Base-by-base conservation (phyloP, 2,888 invertebrate species). In the Eugnorisma glareosa region DNA sequence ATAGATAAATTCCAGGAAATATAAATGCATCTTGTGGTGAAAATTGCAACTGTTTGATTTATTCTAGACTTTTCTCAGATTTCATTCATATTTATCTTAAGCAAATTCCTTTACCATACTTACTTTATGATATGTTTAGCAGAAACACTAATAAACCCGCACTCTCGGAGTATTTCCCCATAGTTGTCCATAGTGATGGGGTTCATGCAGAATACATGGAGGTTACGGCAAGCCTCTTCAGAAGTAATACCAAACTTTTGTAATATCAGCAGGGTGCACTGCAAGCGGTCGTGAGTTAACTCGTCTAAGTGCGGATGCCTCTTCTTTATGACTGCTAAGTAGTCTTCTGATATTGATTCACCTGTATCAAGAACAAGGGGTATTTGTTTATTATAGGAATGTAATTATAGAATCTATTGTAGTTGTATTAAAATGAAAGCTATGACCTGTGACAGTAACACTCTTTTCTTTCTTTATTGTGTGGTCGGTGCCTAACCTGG, bases 171-270 rank as follows among this genome's bases (percentile, higher is more conserved):
- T 66, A 97, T 97, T 88, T 96, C 95, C 79, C 97, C 97, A 86
- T 98, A 97, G 88, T 98, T 97, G 70, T 97, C 97, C 88, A 98
- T 91, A 48, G 97, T 97, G 40, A 97, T 93, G 2, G 97, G 96
- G 87, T 97, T 97, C 91, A 97, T 95, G 73, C 96, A 96, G n/a
- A 98, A 95, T 6, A 98, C 90, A 91, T 97, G 96, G 0, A 97
- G 97, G 85, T 97, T 94, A 3, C 92, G 81, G 61, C 97, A 94
- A 28, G 98, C 97, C 43, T 97, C 97, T 40, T 95, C 86, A 3
- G 96, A 92, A 0, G 94, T 93, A 72, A 97, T 97, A 8, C 95
- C 94, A 63, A 97, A 94, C 83, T 95, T 95, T 72, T 93, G 81
- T 66, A 96, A 84, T 83, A 95, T 93, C 75, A 94, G 90, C 48